These are phyloP conservation scores for Coreius guichenoti DNA, from an alignment of 2,797 vertebrate genomes.

Conservation along the genomic window DNA sequence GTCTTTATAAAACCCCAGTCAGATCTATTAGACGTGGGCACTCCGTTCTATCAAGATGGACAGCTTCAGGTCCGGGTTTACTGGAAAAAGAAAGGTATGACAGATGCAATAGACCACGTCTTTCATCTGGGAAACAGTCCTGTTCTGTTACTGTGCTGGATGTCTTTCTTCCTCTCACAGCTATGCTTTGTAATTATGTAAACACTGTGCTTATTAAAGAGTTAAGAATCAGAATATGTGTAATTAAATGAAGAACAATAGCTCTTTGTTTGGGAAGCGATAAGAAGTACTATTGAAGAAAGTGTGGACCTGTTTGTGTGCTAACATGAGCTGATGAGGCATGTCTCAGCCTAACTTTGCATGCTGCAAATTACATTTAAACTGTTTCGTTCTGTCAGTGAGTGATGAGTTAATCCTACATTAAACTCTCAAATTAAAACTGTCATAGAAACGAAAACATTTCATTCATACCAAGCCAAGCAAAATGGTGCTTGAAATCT, in stretches of 20 bases:
- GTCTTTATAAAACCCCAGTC: constrained; percentile 69
- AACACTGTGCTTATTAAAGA: constrained; percentile 55
- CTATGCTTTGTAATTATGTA: constrained; percentile 44
- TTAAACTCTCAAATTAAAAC: constrained; percentile 22
- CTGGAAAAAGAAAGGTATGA: constrained; percentile 88
- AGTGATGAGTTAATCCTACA: constrained; percentile 33
- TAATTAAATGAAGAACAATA: constrained; percentile 54
- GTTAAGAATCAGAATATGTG: constrained; percentile 39
- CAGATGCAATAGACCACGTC: constrained; percentile 3
- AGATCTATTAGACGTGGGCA: constrained; percentile 84
- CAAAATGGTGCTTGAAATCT: background rate
- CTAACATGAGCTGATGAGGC: constrained; percentile 42
- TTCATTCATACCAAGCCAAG: background rate
- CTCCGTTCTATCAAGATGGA: constrained; percentile 89
- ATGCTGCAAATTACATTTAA: constrained; percentile 17
- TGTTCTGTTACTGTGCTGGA: background rate
- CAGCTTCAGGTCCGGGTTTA: constrained; percentile 89
- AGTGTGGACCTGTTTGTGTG: constrained; percentile 45
- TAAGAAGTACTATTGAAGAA: constrained; percentile 36
- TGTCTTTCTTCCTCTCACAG: constrained; percentile 34
- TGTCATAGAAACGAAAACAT: constrained; percentile 34
- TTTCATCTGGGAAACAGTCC: constrained; percentile 38
- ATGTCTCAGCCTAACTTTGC: constrained; percentile 30
- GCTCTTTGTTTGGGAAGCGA: constrained; percentile 41
- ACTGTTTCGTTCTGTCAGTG: constrained; percentile 8